phyloP scores from a whole-genome alignment of 2,888 invertebrate genomes.

The Brassicogethes aeneus region DNA sequence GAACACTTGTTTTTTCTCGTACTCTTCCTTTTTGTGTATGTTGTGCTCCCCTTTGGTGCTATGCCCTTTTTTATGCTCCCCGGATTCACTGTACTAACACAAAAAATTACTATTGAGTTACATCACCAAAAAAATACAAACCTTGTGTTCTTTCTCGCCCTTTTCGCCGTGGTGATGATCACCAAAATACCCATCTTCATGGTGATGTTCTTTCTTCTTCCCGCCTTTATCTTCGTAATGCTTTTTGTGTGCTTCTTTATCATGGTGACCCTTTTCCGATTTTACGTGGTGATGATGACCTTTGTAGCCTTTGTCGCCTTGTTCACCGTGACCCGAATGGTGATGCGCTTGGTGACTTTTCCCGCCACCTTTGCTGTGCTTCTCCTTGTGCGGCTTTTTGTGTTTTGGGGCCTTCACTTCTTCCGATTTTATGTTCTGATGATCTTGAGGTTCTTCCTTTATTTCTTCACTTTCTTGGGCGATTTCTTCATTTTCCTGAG shows the following conservation, averaged over 20 bases:
- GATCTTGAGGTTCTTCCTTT: not conserved
- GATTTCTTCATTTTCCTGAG: not conserved
- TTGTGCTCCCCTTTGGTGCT: constrained; percentile 67
- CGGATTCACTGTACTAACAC: constrained; percentile 38
- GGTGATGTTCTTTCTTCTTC: constrained; percentile 44
- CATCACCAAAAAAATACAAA: constrained; percentile 13
- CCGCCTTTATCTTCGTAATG: constrained; percentile 43
- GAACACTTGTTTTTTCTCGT: constrained; percentile 66
- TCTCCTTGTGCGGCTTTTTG: constrained; percentile 7
- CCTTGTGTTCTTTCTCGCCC: constrained; percentile 42
- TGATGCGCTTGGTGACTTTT: constrained; percentile 28
- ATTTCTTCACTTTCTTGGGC: too few relatives aligned
- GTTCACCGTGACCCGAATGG: constrained; percentile 29
- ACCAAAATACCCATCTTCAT: constrained; percentile 41
- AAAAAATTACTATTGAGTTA: constrained; percentile 5
- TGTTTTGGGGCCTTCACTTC: not conserved
- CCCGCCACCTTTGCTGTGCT: constrained; percentile 28
- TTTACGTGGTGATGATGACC: constrained; percentile 34
- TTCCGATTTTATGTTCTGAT: not conserved
- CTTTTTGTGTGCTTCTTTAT: constrained; percentile 43
- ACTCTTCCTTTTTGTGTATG: constrained; percentile 67
- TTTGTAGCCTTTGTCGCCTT: constrained; percentile 35
- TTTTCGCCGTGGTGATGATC: constrained; percentile 46
- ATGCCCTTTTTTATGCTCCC: constrained; percentile 63
- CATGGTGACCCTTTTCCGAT: constrained; percentile 35